These are phyloP conservation scores for Enteromius mattozi DNA, from an alignment of 2,797 vertebrate species.

Conservation along the genomic window DNA sequence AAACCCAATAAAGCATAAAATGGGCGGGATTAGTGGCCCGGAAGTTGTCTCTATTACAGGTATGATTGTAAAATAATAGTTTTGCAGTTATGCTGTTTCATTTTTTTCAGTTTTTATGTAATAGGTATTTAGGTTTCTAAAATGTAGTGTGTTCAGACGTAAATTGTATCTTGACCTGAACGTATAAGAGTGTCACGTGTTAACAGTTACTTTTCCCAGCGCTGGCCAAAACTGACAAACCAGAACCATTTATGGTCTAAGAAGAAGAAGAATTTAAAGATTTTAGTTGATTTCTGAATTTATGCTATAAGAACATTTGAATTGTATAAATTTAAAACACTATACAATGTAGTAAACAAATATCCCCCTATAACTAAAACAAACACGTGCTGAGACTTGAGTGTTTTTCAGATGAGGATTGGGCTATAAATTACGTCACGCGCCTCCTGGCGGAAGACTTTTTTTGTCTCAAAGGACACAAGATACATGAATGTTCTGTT, in stretches of 20 bases:
- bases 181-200: not conserved
- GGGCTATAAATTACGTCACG: not conserved
- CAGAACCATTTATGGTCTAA: not conserved
- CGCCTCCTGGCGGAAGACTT: not conserved
- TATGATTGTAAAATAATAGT: not conserved
- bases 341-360: not conserved
- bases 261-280: not conserved
- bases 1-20: accelerated
- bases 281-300: not conserved
- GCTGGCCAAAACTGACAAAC: not conserved
- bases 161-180: not conserved
- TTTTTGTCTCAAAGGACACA: not conserved
- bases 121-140: not conserved
- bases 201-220: not conserved
- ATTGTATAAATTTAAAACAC: not conserved
- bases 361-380: not conserved
- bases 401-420: not conserved
- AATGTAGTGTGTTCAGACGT: not conserved
- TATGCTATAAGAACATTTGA: not conserved
- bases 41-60: not conserved
- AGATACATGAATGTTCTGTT: not conserved
- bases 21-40: not conserved
- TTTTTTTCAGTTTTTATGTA: not conserved
- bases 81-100: not conserved
- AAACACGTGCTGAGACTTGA: not conserved